These are phyloP conservation scores for Acanthacorydalis orientalis DNA, from an alignment of 2,888 invertebrate genomes.

Conservation along the genomic window DNA sequence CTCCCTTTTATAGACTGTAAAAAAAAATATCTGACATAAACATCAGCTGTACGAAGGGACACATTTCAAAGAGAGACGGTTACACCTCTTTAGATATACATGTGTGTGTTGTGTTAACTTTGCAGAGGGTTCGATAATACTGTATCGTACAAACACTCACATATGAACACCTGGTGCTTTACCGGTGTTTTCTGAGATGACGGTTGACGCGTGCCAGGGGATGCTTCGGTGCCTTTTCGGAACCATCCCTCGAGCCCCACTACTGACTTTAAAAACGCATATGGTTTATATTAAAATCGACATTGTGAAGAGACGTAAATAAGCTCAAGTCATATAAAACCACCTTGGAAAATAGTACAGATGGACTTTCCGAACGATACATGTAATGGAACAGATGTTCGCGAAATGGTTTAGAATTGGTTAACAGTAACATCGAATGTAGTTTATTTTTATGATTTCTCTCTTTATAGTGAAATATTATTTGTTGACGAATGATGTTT, in stretches of 20 bases:
- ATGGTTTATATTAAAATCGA: too few relatives aligned
- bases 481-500: too few relatives aligned
- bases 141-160: too few relatives aligned
- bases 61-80: not conserved
- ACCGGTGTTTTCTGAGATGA: not conserved
- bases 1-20: too few relatives aligned
- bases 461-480: too few relatives aligned
- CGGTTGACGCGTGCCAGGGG: not conserved
- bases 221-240: not conserved
- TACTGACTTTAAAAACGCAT: too few relatives aligned
- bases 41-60: too few relatives aligned
- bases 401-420: too few relatives aligned
- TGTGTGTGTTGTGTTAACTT: not conserved
- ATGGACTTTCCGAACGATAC: not conserved
- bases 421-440: too few relatives aligned
- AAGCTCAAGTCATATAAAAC: not conserved
- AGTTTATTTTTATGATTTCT: too few relatives aligned
- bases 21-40: too few relatives aligned
- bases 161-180: not conserved
- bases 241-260: not conserved
- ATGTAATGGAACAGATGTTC: not conserved
- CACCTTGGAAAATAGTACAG: not conserved
- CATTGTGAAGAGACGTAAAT: too few relatives aligned
- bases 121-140: not conserved
- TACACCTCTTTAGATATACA: not conserved